Percentiles rank a stretch among this genome's conserved stretches.
Evolutionary conservation across 1,140 invertebrate genomes (phyloP).

Genomic region (Trachymyrmex cornetzi): DNA sequence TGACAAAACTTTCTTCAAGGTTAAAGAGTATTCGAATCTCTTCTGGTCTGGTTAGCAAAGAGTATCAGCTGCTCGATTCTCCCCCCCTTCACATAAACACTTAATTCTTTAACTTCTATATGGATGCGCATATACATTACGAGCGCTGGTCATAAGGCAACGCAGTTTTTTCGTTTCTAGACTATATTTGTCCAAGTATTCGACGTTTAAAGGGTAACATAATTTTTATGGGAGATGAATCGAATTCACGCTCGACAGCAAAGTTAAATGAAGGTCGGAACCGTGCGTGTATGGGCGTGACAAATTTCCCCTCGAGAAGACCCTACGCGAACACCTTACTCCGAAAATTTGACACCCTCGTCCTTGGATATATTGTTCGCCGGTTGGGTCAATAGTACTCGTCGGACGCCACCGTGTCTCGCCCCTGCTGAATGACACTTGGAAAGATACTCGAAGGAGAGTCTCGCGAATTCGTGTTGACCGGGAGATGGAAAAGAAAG

Average conservation of each 20-base stretch:
- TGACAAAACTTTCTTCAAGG: neutral
- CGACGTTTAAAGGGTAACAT: neutral
- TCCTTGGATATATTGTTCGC: neutral
- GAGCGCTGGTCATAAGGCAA: neutral
- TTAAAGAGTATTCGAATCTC: neutral
- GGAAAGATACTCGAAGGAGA: neutral
- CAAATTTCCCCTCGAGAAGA: conserved; percentile 7
- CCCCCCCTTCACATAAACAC: neutral
- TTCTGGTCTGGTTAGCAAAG: too few species aligned
- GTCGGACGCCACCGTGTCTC: conserved; percentile 18
- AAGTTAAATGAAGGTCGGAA: neutral
- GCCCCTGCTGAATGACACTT: neutral
- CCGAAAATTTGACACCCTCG: neutral
- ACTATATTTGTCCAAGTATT: neutral
- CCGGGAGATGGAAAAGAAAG: conserved; percentile 9
- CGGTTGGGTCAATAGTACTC: conserved; percentile 37
- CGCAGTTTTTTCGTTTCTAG: neutral
- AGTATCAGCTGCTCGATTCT: neutral
- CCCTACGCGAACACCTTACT: neutral
- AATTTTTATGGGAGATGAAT: neutral
- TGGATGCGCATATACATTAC: neutral
- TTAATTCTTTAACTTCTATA: neutral
- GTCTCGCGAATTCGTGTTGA: conserved; percentile 2
- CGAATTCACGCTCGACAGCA: neutral
- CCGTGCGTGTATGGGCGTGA: neutral